These are phyloP conservation scores for Euura lappo DNA, from an alignment of 1,140 invertebrate species.

Conservation along the genomic window DNA sequence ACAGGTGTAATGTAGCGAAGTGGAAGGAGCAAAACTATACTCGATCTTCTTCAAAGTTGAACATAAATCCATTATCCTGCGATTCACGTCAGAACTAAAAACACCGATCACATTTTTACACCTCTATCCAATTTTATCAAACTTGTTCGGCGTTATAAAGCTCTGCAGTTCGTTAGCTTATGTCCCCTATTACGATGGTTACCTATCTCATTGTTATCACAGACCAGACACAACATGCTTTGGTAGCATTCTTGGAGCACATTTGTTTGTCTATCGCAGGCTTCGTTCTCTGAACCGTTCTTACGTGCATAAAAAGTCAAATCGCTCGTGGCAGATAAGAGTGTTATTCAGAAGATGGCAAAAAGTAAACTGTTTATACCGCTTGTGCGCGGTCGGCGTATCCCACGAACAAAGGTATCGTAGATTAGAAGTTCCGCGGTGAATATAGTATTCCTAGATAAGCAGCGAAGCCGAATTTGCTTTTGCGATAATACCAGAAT, in stretches of 20 bases:
- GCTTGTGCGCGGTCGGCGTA: not conserved
- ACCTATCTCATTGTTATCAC: too few relatives aligned
- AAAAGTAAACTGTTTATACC: not conserved
- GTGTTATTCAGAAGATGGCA: not conserved
- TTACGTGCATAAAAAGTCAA: not conserved
- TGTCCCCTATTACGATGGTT: too few relatives aligned
- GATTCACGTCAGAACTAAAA: not conserved
- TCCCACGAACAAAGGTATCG: not conserved
- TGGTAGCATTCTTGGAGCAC: not conserved
- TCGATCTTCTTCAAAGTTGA: not conserved
- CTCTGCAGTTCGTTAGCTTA: too few relatives aligned
- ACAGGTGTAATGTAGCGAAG: not conserved
- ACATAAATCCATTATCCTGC: not conserved
- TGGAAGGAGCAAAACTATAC: not conserved
- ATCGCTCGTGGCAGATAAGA: not conserved
- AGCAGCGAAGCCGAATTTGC: not conserved
- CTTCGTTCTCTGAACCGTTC: not conserved
- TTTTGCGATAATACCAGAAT: too few relatives aligned
- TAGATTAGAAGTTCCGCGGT: not conserved
- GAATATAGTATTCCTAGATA: not conserved
- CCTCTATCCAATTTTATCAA: too few relatives aligned
- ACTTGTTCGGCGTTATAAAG: too few relatives aligned
- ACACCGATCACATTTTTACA: not conserved
- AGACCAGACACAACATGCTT: too few relatives aligned
- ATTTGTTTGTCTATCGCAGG: not conserved